Evolutionary conservation across 2,113 vertebrate genomes (phyloP).

Genomic region (Calidris pugnax): DNA sequence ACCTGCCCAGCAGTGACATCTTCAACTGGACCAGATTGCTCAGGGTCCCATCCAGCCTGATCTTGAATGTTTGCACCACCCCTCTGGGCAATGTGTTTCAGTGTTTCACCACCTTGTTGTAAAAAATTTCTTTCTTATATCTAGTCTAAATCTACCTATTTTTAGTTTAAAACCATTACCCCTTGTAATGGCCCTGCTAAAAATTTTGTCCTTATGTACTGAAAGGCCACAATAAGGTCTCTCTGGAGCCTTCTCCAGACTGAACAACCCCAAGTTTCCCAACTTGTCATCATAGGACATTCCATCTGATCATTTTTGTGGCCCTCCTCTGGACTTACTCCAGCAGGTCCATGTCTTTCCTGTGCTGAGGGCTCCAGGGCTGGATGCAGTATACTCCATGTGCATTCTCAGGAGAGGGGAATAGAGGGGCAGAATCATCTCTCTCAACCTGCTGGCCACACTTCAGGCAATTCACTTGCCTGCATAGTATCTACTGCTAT

Average conservation of each 20-base stretch:
- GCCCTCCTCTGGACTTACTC: background rate
- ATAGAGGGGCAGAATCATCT: background rate
- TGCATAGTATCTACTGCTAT: background rate
- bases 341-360: background rate
- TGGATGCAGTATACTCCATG: background rate
- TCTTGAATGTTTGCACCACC: background rate
- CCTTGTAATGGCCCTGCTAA: background rate
- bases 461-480: background rate
- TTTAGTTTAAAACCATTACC: background rate
- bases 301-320: background rate
- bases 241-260: background rate
- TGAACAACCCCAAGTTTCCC: background rate
- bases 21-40: background rate
- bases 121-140: background rate
- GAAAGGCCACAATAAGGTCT: background rate
- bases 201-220: background rate
- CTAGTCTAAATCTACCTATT: background rate
- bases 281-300: background rate
- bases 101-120: background rate
- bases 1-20: background rate
- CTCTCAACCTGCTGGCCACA: background rate
- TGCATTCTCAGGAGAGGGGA: background rate
- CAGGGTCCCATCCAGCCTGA: background rate
- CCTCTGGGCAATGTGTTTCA: background rate
- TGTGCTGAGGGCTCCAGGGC: background rate